phyloP scores from a whole-genome alignment of 2,888 invertebrate species.

The Flexamia atlantica region DNA sequence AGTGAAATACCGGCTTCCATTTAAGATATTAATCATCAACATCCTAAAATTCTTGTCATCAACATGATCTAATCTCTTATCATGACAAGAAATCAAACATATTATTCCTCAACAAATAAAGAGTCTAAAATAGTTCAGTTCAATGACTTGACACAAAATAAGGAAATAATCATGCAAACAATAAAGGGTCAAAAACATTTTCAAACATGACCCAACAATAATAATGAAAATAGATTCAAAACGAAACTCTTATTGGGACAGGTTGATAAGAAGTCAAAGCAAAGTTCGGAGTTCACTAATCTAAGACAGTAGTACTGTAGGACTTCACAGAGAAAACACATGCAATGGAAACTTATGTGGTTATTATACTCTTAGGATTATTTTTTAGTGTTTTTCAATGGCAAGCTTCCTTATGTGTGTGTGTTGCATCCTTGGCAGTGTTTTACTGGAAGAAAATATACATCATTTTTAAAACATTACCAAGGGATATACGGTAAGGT shows the following conservation, averaged over 20 bases:
- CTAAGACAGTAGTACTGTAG: not conserved
- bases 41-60: too few relatives aligned
- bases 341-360: conserved; percentile 40
- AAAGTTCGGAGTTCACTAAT: conserved; percentile 39
- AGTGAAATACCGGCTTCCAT: too few relatives aligned
- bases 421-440: conserved; percentile 61
- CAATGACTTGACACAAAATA: too few relatives aligned
- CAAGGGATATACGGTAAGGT: conserved; percentile 67
- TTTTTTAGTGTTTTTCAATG: conserved; percentile 51
- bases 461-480: conserved; percentile 67
- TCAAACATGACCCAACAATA: not conserved
- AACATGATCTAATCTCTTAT: too few relatives aligned
- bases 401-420: conserved; percentile 52
- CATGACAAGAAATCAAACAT: too few relatives aligned
- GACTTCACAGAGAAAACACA: not conserved
- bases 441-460: conserved; percentile 65
- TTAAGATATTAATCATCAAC: too few relatives aligned
- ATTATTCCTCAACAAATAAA: too few relatives aligned
- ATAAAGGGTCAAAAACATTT: conserved; percentile 6
- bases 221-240: conserved; percentile 26
- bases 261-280: conserved; percentile 47
- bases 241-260: conserved; percentile 27
- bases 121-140: too few relatives aligned
- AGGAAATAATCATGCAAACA: not conserved
- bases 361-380: conserved; percentile 33